Evolutionary conservation across 2,797 vertebrate genomes (phyloP).

Genomic region (Microchirus variegatus): DNA sequence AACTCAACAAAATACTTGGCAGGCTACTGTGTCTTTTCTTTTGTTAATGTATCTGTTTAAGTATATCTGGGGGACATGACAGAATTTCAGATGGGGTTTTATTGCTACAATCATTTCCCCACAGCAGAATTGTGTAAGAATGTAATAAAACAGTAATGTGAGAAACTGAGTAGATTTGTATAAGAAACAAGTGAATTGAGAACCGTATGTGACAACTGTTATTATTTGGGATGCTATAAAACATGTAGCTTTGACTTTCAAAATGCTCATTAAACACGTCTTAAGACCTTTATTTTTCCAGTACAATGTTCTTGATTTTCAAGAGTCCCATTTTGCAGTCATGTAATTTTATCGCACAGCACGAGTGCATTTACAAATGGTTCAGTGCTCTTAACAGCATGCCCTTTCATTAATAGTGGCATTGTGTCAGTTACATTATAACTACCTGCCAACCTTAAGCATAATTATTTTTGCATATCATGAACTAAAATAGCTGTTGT

Average conservation of each 20-base stretch:
- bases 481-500: too few species aligned
- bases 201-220: constrained; percentile 6
- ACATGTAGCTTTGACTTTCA: not conserved
- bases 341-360: too few species aligned
- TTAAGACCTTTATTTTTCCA: not conserved
- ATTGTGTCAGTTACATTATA: too few species aligned
- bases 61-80: constrained; percentile 21
- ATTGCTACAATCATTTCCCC: constrained; percentile 16
- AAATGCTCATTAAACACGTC: not conserved
- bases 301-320: not conserved
- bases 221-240: not conserved
- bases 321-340: not conserved
- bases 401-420: too few species aligned
- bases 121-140: constrained; percentile 10
- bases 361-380: too few species aligned
- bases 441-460: too few species aligned
- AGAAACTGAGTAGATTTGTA: constrained; percentile 4
- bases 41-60: constrained; percentile 8
- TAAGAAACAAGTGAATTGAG: constrained; percentile 1
- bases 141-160: constrained; percentile 10
- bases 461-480: too few species aligned
- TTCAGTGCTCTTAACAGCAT: too few species aligned
- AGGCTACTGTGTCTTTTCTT: constrained; percentile 2
- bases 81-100: constrained; percentile 32
- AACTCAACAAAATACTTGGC: constrained; percentile 11